Base-by-base conservation (phyloP, 2,797 vertebrate genomes). In the Bufotes viridis region DNA sequence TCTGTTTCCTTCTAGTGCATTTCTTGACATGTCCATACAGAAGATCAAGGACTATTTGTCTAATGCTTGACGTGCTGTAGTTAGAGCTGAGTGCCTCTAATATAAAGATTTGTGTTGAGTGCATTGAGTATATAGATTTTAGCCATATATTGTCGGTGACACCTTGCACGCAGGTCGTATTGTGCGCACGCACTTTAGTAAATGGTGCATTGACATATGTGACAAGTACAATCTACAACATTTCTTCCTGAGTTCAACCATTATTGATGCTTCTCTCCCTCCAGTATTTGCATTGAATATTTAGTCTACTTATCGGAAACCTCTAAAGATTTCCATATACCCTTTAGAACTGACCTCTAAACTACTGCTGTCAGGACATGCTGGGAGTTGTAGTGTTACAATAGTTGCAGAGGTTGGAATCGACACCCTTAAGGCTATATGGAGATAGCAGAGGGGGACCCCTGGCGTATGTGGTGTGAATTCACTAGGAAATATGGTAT, bases 201-300 rank as follows among this genome's bases (percentile, higher is more conserved):
- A 72, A 70, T 84, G 26, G 17, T n/a, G 69, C 69, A 84, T 84
- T 84, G 82, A 74, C 26, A 63, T 63, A 63, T 42, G 58, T 81
- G 79, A 81, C 79, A 81, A 49, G 79, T 63, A 60, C 18, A 22
- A 74, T 74, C 70, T 49, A 74, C 18, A 1, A 22, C 14, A 74
- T 9, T 18, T n/a, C 72, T 22, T 51, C 18, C 72, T 51, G 72
- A 10, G 14, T n/a, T n/a, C 51, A 11, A n/a, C 72, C 17, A n/a
- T 22, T 20, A 22, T 74, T 49, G 70, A 51, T 53, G 49, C 3
- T 8, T 12, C 20, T 75, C 42, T 75, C 42, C 20, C 49, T 49
- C 70, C 70, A 42, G 15, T 7, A 20, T 18, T 72, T 70, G 17
- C 42, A 51, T 49, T 11, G 17, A 13, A 6, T 75, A 51, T 75